Percentiles rank a stretch among this genome's conserved stretches.
phyloP scores from a whole-genome alignment of 2,113 vertebrate species.

The Megalops atlanticus region DNA sequence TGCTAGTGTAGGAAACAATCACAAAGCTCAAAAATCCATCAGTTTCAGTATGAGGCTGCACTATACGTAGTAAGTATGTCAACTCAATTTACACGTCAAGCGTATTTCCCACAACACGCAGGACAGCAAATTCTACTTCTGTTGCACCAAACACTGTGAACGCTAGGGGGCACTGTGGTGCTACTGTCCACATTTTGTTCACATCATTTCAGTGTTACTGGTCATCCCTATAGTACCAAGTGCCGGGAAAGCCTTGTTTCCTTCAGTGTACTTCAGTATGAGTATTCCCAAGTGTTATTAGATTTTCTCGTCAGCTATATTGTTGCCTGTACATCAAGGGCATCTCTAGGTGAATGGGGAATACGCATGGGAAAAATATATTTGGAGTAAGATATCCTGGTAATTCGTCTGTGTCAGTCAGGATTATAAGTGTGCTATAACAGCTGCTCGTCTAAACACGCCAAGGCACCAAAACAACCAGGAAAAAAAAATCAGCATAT shows the following conservation, averaged over 20 bases:
- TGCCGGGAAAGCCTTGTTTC: background rate
- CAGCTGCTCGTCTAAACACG: background rate
- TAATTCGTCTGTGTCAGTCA: background rate
- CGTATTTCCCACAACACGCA: background rate
- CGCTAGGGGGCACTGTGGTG: constrained; percentile 35
- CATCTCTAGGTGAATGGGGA: background rate
- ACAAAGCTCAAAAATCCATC: constrained; percentile 16
- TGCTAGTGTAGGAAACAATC: background rate
- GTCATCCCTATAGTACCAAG: background rate
- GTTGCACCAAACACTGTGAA: background rate
- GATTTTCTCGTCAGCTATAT: background rate
- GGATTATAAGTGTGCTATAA: background rate
- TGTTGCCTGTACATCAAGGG: background rate
- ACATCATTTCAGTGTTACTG: background rate
- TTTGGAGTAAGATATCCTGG: background rate
- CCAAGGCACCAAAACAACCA: background rate
- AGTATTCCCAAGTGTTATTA: background rate
- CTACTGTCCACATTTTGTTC: background rate
- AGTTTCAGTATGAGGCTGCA: background rate
- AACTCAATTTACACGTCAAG: background rate
- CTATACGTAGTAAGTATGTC: constrained; percentile 1
- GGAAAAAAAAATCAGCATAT: background rate
- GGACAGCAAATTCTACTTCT: background rate
- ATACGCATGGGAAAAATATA: background rate
- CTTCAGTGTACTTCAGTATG: background rate